These are phyloP conservation scores for Stegastes partitus DNA, from an alignment of 2,113 vertebrate genomes.

Conservation along the genomic window DNA sequence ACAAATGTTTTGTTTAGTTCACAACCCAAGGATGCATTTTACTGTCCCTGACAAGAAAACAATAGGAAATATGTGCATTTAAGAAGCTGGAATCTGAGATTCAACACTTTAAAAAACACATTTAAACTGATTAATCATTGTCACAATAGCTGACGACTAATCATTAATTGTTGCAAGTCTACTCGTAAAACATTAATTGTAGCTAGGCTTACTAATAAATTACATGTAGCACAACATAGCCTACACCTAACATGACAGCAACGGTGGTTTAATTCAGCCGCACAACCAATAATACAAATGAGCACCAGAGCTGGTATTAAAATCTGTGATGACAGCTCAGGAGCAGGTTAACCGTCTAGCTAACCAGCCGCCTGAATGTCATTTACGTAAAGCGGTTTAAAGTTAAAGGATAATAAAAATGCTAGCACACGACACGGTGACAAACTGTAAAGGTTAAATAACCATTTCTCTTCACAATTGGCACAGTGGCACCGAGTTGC, in stretches of 20 bases:
- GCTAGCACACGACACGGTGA: not conserved
- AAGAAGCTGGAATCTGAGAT: too few relatives aligned
- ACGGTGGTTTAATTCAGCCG: not conserved
- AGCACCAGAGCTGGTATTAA: not conserved
- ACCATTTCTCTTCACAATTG: not conserved
- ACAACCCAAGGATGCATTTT: too few relatives aligned
- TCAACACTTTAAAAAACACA: too few relatives aligned
- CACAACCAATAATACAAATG: not conserved
- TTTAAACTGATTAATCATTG: too few relatives aligned
- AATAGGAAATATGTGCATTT: too few relatives aligned
- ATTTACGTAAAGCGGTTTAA: slow-evolving; percentile 5
- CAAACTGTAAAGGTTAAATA: not conserved
- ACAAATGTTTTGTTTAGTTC: too few relatives aligned
- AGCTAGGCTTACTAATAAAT: not conserved
- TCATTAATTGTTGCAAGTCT: too few relatives aligned
- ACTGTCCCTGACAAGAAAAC: too few relatives aligned
- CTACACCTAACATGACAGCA: not conserved
- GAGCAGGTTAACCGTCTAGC: slow-evolving; percentile 1
- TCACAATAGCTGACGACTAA: too few relatives aligned
- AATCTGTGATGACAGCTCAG: not conserved
- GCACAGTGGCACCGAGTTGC: not conserved
- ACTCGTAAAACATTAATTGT: not conserved
- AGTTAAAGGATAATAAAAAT: not conserved
- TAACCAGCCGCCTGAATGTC: slow-evolving; percentile 61
- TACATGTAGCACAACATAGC: not conserved